Percentiles rank a stretch among this genome's conserved stretches.
These are phyloP conservation scores for Buteo buteo DNA, from an alignment of 2,113 vertebrate genomes.

Conservation along the genomic window DNA sequence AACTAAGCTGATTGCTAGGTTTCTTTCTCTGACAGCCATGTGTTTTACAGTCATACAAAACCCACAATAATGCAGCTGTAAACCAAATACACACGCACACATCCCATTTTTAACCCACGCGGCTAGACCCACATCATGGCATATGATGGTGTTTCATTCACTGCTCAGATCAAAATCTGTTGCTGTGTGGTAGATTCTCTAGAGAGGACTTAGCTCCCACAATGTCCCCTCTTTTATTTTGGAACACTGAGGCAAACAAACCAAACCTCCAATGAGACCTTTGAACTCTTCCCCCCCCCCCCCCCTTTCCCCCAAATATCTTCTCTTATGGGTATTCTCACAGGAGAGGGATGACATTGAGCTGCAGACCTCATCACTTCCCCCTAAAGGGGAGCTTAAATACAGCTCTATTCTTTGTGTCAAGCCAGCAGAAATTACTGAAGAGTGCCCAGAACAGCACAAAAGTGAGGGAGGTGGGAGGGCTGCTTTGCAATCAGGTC, in stretches of 20 bases:
- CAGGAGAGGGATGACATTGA: neutral
- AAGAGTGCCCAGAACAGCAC: neutral
- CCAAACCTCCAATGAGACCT: neutral
- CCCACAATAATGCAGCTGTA: neutral
- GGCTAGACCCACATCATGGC: neutral
- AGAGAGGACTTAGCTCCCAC: neutral
- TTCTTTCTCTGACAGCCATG: neutral
- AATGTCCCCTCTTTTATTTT: neutral
- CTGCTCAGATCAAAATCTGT: neutral
- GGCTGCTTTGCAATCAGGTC: neutral
- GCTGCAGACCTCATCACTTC: neutral
- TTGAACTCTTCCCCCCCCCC: fast-evolving
- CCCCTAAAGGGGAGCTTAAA: neutral
- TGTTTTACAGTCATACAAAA: neutral
- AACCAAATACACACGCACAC: neutral
- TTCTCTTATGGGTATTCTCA: neutral
- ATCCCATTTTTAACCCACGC: fast-evolving
- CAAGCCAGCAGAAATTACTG: neutral
- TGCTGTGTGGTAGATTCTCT: too few relatives aligned
- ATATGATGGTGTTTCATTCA: neutral
- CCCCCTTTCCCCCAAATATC: fast-evolving
- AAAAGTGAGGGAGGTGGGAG: neutral
- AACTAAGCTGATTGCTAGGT: neutral
- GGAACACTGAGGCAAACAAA: neutral
- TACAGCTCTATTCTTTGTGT: neutral